Base-by-base conservation (phyloP, 1,140 invertebrate genomes). In the Lithobius niger region DNA sequence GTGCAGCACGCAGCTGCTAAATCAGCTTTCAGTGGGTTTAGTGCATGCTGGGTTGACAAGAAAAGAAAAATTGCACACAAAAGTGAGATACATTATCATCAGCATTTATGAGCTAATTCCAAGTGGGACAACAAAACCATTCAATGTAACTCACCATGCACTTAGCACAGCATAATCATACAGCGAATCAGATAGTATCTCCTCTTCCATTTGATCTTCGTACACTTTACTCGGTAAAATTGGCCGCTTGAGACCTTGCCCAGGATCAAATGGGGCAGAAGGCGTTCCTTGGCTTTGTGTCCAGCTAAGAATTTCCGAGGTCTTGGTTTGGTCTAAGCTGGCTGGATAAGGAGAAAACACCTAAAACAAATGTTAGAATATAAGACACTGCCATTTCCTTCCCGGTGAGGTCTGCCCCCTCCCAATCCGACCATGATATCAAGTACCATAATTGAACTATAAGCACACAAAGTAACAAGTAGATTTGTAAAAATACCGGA, bases 111-210 rank as follows among this genome's bases (percentile, higher is more conserved):
- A n/a, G n/a, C n/a, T n/a, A n/a, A n/a, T n/a, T n/a, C n/a, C n/a
- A n/a, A n/a, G n/a, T n/a, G n/a, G n/a, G n/a, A n/a, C n/a, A n/a
- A n/a, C n/a, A n/a, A n/a, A n/a, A n/a, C n/a, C n/a, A n/a, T n/a
- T n/a, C n/a, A 21, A 25, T 42, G 24, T 25, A 0, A 64, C 75
- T 78, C 64, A 87, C 88, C 88, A 94, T 19, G 82, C 83, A 67
- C 88, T 79, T 54, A 90, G 77, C 54, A 80, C 80, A 49, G 84
- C 79, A 73, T 91, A 92, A 69, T 94, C 87, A 67, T 94, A 94
- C 1, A 95, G 77, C 69, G 86, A 78, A 56, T 86, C 80, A 48
- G 86, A 78, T 48, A 82, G 80, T 61, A 84, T 81, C 66, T 87
- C 83, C 64, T 87, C 84, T 59, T 88, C 86, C 0, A 81, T 69